These are phyloP conservation scores for Coranthus polyacanthus DNA, from an alignment of 2,797 vertebrate species.

Conservation along the genomic window DNA sequence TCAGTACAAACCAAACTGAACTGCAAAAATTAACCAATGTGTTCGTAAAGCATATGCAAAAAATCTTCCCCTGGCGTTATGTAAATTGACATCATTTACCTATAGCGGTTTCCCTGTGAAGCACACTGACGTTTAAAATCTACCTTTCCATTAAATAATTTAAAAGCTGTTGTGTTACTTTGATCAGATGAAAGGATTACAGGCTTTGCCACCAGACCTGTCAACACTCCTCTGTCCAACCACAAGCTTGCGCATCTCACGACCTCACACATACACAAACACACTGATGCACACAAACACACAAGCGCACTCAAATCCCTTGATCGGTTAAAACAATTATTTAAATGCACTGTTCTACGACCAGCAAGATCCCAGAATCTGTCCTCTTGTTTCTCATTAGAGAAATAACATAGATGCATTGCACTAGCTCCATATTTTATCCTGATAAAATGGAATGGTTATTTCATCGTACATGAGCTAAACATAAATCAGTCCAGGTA, in stretches of 20 bases:
- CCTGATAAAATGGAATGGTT: constrained; percentile 69
- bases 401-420: constrained; percentile 76
- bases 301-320: constrained; percentile 72
- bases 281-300: constrained; percentile 15
- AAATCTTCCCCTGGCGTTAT: not conserved
- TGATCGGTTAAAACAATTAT: constrained; percentile 86
- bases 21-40: not conserved
- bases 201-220: constrained; percentile 80
- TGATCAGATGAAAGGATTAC: constrained; percentile 86
- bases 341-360: constrained; percentile 81
- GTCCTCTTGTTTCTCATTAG: constrained; percentile 77
- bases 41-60: not conserved
- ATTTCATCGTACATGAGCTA: constrained; percentile 65
- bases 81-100: constrained; percentile 15
- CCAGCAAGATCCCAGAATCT: constrained; percentile 65
- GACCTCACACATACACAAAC: constrained; percentile 27
- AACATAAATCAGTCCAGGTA: constrained; percentile 59
- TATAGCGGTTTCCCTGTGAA: constrained; percentile 34
- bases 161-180: constrained; percentile 84
- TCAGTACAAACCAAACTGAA: not conserved
- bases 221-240: constrained; percentile 60
- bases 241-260: constrained; percentile 54
- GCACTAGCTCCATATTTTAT: constrained; percentile 68
- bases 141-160: constrained; percentile 80
- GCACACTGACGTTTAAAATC: constrained; percentile 60